These are phyloP conservation scores for Mastigias papua DNA, from an alignment of 30 jellyfish, hydroid and myxozoan species.

Conservation along the genomic window DNA sequence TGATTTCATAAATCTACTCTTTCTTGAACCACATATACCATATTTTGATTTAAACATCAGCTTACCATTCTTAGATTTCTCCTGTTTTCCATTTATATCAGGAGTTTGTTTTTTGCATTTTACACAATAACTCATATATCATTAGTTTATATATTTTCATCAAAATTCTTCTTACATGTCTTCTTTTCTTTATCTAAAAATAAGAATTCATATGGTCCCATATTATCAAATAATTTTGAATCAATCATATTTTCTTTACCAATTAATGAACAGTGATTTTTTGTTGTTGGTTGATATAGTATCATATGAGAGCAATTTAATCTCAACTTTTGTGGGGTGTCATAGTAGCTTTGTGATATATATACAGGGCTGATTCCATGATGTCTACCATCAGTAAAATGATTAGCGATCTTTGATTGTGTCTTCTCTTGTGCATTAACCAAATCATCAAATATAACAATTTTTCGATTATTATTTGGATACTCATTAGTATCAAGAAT, in stretches of 20 bases:
- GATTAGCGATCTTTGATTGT: slow-evolving; percentile 36
- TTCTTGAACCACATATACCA: slow-evolving; percentile 34
- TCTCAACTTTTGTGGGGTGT: slow-evolving; percentile 28
- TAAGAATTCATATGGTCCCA: slow-evolving; percentile 38
- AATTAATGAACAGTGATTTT: slow-evolving; percentile 44
- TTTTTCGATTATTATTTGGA: slow-evolving; percentile 28
- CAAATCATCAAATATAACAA: slow-evolving; percentile 35
- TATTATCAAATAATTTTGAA: slow-evolving; percentile 41
- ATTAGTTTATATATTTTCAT: slow-evolving; percentile 34
- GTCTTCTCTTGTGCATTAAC: slow-evolving; percentile 49
- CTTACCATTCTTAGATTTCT: slow-evolving; percentile 32
- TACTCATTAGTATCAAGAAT: slow-evolving; percentile 42
- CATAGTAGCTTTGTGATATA: slow-evolving; percentile 31
- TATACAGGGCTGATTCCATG: slow-evolving; percentile 27
- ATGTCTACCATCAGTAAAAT: slow-evolving; percentile 55
- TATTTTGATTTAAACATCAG: slow-evolving; percentile 38
- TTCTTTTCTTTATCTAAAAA: slow-evolving; percentile 37
- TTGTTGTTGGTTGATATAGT: slow-evolving; percentile 50
- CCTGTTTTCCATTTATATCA: slow-evolving; percentile 21
- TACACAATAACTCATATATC: slow-evolving; percentile 39
- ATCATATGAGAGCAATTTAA: slow-evolving; percentile 57
- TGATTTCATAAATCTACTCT: too few relatives aligned
- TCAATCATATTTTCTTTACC: slow-evolving; percentile 49
- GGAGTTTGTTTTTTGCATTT: slow-evolving; percentile 47
- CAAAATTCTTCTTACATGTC: slow-evolving; percentile 28